Evolutionary conservation across 2,888 invertebrate species (phyloP), one percentile per base, ranked within the genome.

Genomic region (Phasia obesa): DNA sequence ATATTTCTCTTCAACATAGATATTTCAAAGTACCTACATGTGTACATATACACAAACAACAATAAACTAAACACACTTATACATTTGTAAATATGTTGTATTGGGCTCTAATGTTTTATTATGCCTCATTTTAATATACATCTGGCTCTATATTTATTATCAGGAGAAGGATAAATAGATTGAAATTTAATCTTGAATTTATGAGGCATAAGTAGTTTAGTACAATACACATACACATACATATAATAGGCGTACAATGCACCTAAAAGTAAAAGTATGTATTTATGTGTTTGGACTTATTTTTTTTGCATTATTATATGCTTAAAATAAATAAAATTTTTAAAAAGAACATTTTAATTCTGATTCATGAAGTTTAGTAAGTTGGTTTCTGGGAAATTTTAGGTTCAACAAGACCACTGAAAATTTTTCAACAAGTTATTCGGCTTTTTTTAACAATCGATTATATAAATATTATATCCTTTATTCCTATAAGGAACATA

Each of bases 121-220:
- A 17, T 60, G 42, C 15, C 44, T 47, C 2, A 62, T 27, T 38
- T 49, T 64, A 53, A 44, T 60, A 17, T 49, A 27, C 17, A 42
- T 38, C 25, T 53, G 13, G 19, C 21, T 11, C 19, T 42, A 17
- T 65, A 17, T n/a, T 49, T 17, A n/a, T n/a, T 4, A 5, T 19
- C 17, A 6, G 47, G 49, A 21, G 51, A 64, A 35, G 60, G 19
- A 74, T 67, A 73, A 71, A 84, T 60, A 62, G 47, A 80, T 79
- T 69, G 27, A 71, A 75, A 79, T 79, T 60, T 79, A 71, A 80
- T 83, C 76, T 55, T 79, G 79, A 79, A n/a, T n/a, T n/a, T n/a
- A n/a, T n/a, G n/a, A n/a, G n/a, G 60, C 38, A 67, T 64, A 71
- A 65, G 71, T 75, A 67, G 65, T 60, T 79, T 47, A 64, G 19